Evolutionary conservation across 2,113 vertebrate species (phyloP).

Genomic region (Rhinopithecus roxellana): DNA sequence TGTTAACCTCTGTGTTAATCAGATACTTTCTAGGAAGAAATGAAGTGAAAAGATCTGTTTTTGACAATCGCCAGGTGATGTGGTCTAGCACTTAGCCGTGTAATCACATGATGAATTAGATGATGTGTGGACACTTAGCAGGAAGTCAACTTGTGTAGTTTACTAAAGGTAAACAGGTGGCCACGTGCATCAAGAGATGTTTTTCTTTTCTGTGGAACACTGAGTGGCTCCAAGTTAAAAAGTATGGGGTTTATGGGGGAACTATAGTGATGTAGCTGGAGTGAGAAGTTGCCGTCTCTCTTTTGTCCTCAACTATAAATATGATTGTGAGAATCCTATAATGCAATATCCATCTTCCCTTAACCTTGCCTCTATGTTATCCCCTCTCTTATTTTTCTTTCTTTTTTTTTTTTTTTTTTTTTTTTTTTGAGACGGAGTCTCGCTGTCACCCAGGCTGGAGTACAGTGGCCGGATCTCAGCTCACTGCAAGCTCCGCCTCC

Average conservation of each 20-base stretch:
- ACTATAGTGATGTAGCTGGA: not conserved
- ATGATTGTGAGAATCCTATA: not conserved
- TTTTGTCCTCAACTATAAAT: not conserved
- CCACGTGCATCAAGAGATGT: not conserved
- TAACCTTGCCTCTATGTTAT: not conserved
- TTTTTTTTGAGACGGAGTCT: too few species aligned
- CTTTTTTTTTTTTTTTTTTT: too few species aligned
- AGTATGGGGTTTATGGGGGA: too few species aligned
- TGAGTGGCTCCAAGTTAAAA: not conserved
- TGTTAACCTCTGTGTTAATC: not conserved
- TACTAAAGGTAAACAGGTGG: not conserved
- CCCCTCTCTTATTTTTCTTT: not conserved
- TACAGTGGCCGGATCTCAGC: too few species aligned
- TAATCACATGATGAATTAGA: not conserved
- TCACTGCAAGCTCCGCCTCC: too few species aligned
- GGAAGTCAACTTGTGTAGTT: not conserved
- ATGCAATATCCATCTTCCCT: not conserved
- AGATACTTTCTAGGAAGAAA: not conserved
- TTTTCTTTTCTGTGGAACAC: not conserved
- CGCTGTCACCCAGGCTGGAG: too few species aligned
- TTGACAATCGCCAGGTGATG: not conserved
- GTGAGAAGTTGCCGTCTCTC: not conserved
- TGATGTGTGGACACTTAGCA: not conserved
- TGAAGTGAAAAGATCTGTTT: not conserved
- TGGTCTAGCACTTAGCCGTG: not conserved